phyloP scores from a whole-genome alignment of 2,113 vertebrate species.

The Rhea americana region DNA sequence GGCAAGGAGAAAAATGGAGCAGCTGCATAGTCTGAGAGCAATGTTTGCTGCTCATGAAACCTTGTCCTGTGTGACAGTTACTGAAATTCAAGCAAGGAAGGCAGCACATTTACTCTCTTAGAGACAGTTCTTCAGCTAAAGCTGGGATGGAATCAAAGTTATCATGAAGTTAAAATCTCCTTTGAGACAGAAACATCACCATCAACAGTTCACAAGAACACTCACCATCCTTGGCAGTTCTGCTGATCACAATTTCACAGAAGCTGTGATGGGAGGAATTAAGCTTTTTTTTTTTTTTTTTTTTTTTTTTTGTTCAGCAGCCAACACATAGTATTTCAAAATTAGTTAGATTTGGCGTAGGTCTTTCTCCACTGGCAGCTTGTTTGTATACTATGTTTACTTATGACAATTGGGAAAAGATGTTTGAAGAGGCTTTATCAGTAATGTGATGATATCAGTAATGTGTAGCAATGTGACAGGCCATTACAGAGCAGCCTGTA shows the following conservation, averaged over 20 bases:
- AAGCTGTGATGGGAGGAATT: neutral
- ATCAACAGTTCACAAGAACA: neutral
- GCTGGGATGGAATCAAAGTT: neutral
- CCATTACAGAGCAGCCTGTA: neutral
- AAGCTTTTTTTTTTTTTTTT: neutral
- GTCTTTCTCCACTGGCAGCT: neutral
- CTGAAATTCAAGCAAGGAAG: neutral
- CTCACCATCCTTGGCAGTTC: neutral
- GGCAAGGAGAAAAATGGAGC: neutral
- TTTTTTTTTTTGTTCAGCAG: neutral
- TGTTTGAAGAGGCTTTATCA: neutral
- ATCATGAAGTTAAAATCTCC: neutral
- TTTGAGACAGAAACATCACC: neutral
- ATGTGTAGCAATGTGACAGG: neutral
- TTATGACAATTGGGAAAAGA: neutral
- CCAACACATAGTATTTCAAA: constrained; percentile 24
- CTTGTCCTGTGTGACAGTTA: neutral
- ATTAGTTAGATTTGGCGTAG: constrained; percentile 17
- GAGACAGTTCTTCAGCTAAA: neutral
- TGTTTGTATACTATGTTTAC: neutral
- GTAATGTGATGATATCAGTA: neutral
- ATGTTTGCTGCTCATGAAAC: neutral
- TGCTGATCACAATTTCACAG: neutral
- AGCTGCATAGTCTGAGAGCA: neutral
- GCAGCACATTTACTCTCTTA: neutral